Evolutionary conservation across 2,888 invertebrate genomes (phyloP).

Genomic region (Lasioglossum villosulum): DNA sequence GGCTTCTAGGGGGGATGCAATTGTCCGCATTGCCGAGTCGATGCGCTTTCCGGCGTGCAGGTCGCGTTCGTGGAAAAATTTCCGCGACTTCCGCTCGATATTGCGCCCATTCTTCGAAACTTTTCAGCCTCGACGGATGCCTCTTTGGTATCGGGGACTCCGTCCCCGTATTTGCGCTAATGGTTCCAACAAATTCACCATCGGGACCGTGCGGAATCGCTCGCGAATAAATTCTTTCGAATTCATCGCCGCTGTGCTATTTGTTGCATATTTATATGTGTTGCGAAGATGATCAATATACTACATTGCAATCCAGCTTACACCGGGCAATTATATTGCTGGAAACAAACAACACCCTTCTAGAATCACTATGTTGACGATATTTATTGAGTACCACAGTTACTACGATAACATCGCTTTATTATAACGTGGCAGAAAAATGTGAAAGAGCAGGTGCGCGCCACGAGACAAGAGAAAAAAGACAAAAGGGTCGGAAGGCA

Average conservation of each 20-base stretch:
- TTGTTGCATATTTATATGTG: neutral
- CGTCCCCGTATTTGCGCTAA: neutral
- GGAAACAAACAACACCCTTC: too few relatives aligned
- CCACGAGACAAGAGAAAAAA: too few relatives aligned
- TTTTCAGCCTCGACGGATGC: constrained; percentile 24
- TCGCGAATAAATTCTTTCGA: neutral
- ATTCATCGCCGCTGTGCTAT: neutral
- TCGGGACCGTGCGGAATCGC: neutral
- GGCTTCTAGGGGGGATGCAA: constrained; percentile 74
- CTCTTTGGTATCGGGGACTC: constrained; percentile 1
- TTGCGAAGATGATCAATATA: too few relatives aligned
- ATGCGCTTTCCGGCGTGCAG: constrained; percentile 59
- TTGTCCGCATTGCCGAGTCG: constrained; percentile 70
- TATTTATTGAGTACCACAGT: too few relatives aligned
- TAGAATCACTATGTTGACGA: too few relatives aligned
- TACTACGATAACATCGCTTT: too few relatives aligned
- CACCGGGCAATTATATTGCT: too few relatives aligned
- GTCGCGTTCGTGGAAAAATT: constrained; percentile 53
- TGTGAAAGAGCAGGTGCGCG: too few relatives aligned
- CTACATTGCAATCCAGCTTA: too few relatives aligned
- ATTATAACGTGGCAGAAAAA: too few relatives aligned
- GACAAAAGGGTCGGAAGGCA: too few relatives aligned
- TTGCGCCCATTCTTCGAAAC: constrained; percentile 45
- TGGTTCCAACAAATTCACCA: neutral
- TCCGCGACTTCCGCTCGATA: constrained; percentile 55